Base-by-base conservation (phyloP, 2,888 invertebrate species). In the Dynastes maya region DNA sequence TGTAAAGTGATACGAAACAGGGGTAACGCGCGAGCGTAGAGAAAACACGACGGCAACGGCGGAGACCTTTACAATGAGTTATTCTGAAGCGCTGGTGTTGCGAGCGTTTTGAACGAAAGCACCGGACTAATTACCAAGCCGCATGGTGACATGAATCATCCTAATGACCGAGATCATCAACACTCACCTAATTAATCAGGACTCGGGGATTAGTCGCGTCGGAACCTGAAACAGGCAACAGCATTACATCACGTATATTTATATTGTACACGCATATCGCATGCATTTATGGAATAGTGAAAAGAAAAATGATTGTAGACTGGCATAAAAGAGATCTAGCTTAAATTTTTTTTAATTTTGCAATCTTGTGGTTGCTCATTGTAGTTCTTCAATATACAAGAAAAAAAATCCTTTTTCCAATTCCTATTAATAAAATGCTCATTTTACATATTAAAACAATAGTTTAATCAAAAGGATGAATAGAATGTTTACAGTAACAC, bases 121-220 rank as follows among this genome's bases (percentile, higher is more conserved):
- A 68, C 64, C 40, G 71, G 79, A 81, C 84, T 85, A 85, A 85
- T 85, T 85, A 84, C 82, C 74, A 80, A 80, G 80, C 82, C 81
- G 80, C 71, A 64, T 80, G 81, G 82, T 81, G 83, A 82, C 84
- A 85, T 85, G 85, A 85, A 85, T 85, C 84, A 84, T 83, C 82
- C 83, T 86, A 85, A 86, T 85, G 85, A 85, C 85, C 82, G 81
- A 83, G 85, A 85, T 85, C 85, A 86, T 86, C 85, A 86, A 83
- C 85, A 86, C 85, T 85, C 85, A 84, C 84, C 85, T 85, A 85
- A 86, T 86, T 86, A 85, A 86, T 86, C 86, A 85, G 83, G 81
- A 80, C 76, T 76, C 45, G 27, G 76, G 61, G 58, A 77, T 68
- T 67, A 72, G 76, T 37, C 63, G 40, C 61, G 40, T 22, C 61